A percentile compares a stretch with the other conserved stretches of the same genome.
phyloP scores from a whole-genome alignment of 2,888 invertebrate genomes.

The Luperina testacea region DNA sequence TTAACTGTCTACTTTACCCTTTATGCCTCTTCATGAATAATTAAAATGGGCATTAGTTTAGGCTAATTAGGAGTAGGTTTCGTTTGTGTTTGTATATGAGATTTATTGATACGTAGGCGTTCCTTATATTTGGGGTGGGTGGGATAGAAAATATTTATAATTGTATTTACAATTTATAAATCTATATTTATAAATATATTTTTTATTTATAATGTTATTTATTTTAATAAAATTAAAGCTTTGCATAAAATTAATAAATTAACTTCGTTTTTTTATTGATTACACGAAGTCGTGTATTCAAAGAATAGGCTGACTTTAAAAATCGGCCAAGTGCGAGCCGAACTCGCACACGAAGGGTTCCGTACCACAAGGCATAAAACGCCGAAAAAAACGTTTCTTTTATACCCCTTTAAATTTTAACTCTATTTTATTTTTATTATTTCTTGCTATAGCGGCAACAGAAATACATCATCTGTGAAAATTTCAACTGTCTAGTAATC shows the following conservation, averaged over 20 bases:
- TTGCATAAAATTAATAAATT: neutral
- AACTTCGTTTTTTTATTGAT: neutral
- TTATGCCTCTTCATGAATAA: slow-evolving; percentile 52
- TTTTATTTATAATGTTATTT: too few relatives aligned
- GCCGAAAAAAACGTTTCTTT: too few relatives aligned
- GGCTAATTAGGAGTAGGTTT: slow-evolving; percentile 45
- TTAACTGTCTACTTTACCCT: slow-evolving; percentile 35
- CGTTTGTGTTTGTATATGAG: slow-evolving; percentile 12
- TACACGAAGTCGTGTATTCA: neutral
- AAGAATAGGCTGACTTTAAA: neutral
- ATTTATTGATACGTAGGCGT: slow-evolving; percentile 22
- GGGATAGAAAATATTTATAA: neutral
- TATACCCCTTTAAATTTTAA: too few relatives aligned
- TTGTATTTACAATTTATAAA: neutral
- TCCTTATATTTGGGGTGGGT: neutral
- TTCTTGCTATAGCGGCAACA: too few relatives aligned
- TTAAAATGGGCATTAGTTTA: slow-evolving; percentile 56
- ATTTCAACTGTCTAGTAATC: too few relatives aligned
- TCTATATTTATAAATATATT: too few relatives aligned
- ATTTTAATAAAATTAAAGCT: neutral
- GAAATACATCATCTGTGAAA: too few relatives aligned
- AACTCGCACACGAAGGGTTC: too few relatives aligned
- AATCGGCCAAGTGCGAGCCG: too few relatives aligned
- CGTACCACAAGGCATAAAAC: too few relatives aligned
- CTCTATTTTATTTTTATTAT: too few relatives aligned